A percentile compares a stretch with the other conserved stretches of the same genome.
Conservation (phyloP, 2,113 vertebrate genomes). For the Siniperca knerii region DNA sequence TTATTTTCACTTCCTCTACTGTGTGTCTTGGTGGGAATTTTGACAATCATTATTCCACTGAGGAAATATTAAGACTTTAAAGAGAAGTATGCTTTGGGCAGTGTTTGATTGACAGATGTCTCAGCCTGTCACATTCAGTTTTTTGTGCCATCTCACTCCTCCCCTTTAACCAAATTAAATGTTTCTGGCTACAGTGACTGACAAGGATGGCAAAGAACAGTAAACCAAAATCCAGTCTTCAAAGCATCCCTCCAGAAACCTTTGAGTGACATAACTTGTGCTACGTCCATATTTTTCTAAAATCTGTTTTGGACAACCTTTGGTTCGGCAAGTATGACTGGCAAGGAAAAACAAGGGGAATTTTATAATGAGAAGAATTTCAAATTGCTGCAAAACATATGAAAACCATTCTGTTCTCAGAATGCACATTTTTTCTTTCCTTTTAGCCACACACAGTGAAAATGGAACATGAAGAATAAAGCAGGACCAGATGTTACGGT, state of each 20-base stretch:
- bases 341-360: slow-evolving; percentile 19
- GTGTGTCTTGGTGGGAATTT: not conserved
- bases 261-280: not conserved
- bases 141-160: not conserved
- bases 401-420: slow-evolving; percentile 52
- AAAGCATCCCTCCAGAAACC: not conserved
- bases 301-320: slow-evolving; percentile 6
- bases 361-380: slow-evolving; percentile 31
- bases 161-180: not conserved
- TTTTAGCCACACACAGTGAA: slow-evolving; percentile 43
- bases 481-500: slow-evolving; percentile 55
- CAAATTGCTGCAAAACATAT: slow-evolving; percentile 50
- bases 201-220: slow-evolving; percentile 14
- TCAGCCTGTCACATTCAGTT: slow-evolving; percentile 18
- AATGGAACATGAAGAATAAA: slow-evolving; percentile 49
- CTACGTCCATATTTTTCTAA: not conserved
- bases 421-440: slow-evolving; percentile 23
- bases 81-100: not conserved
- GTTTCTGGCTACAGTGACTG: not conserved
- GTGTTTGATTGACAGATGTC: not conserved
- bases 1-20: slow-evolving; percentile 7
- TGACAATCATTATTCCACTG: not conserved
- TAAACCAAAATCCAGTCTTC: slow-evolving; percentile 15
- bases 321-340: slow-evolving; percentile 36
- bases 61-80: not conserved